Percentiles rank a stretch among this genome's conserved stretches.
phyloP scores from a whole-genome alignment of 2,888 invertebrate species.

The Cheilosia urbana region DNA sequence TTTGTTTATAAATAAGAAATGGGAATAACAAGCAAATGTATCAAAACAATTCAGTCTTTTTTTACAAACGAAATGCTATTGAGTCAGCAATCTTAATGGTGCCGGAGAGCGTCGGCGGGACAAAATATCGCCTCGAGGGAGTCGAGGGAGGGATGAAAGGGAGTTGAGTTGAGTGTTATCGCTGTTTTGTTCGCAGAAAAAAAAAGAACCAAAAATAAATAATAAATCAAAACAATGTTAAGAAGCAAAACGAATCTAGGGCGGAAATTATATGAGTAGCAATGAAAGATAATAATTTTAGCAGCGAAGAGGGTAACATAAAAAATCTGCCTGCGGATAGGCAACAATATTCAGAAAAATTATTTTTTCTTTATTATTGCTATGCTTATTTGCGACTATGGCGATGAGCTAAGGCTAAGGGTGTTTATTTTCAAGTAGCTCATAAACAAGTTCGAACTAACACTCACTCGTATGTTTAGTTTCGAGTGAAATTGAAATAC shows the following conservation, averaged over 20 bases:
- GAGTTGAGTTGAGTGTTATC: background rate
- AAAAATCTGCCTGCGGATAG: background rate
- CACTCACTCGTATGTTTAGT: background rate
- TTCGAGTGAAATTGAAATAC: background rate
- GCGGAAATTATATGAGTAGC: conserved; percentile 64
- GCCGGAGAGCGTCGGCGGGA: background rate
- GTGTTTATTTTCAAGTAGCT: background rate
- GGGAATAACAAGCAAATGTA: background rate
- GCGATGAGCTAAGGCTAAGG: background rate
- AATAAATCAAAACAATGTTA: conserved; percentile 47
- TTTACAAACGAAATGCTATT: conserved; percentile 22
- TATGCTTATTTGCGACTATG: background rate
- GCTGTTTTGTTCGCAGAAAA: conserved; percentile 2
- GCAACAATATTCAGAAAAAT: background rate
- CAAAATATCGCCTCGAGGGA: background rate
- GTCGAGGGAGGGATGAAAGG: background rate
- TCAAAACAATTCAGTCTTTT: conserved; percentile 13
- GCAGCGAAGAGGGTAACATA: conserved; percentile 3
- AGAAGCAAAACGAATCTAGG: conserved; percentile 49
- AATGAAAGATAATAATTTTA: conserved; percentile 50
- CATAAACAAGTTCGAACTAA: background rate
- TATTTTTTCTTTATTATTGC: background rate
- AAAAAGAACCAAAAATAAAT: conserved; percentile 9
- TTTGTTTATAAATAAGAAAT: no score
- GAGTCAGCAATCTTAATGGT: conserved; percentile 50